phyloP scores from a whole-genome alignment of 2,797 vertebrate species.

The Hafferia zeledoni region DNA sequence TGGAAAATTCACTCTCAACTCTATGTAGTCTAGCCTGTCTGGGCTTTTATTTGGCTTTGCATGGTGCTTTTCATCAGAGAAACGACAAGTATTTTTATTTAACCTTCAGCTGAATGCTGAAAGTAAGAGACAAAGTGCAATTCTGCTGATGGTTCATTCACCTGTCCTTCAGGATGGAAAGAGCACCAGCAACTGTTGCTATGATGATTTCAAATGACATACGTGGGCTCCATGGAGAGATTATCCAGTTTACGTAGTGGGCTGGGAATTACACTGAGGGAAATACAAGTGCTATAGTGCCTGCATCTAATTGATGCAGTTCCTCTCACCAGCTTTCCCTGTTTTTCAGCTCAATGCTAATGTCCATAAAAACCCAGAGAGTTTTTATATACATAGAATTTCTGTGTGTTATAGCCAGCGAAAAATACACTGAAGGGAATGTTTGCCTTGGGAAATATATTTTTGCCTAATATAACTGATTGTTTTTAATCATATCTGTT shows the following conservation, averaged over 20 bases:
- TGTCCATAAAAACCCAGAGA: constrained; percentile 45
- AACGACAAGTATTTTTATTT: neutral
- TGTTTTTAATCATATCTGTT: constrained; percentile 57
- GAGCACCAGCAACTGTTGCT: neutral
- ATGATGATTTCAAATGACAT: neutral
- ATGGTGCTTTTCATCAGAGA: neutral
- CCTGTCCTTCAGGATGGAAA: neutral
- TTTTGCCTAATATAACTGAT: constrained; percentile 50
- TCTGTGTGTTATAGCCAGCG: neutral
- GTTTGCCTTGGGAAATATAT: constrained; percentile 50
- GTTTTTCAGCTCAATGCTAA: constrained; percentile 40
- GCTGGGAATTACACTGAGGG: neutral
- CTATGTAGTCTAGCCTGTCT: neutral
- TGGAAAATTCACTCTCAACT: neutral
- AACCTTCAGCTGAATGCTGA: neutral
- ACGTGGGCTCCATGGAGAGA: neutral
- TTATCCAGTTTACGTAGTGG: constrained; percentile 33
- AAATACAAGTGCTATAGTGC: neutral
- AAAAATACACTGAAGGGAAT: neutral
- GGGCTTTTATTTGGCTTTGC: constrained; percentile 2
- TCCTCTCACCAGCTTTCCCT: constrained; percentile 17
- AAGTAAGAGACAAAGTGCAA: neutral
- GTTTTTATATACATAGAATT: constrained; percentile 26
- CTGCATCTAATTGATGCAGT: neutral
- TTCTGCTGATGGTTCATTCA: neutral